A percentile compares a stretch with the other conserved stretches of the same genome.
Conservation (phyloP, 2,888 invertebrate species). For the Parasteatoda lunata region DNA sequence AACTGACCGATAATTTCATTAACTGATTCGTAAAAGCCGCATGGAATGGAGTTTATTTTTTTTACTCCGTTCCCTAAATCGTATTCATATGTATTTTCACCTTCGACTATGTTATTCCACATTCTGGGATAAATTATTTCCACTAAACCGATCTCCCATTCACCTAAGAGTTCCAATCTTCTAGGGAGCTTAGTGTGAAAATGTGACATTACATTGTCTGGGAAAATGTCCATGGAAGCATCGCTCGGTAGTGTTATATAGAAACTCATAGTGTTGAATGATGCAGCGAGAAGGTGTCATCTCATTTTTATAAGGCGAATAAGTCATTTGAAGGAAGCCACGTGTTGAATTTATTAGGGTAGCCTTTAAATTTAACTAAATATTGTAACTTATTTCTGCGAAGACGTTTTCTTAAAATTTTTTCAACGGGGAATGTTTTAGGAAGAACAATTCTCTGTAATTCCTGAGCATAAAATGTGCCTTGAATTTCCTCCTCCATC, state of each 20-base stretch:
- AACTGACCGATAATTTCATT: neutral
- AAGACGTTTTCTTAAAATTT: neutral
- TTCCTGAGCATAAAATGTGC: neutral
- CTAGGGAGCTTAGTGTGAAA: too few relatives aligned
- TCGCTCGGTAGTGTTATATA: neutral
- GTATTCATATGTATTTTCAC: too few relatives aligned
- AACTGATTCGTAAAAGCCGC: neutral
- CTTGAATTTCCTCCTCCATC: neutral
- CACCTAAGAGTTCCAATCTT: too few relatives aligned
- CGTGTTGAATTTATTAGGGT: neutral
- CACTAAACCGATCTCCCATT: too few relatives aligned
- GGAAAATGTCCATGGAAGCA: neutral
- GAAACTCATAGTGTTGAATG: neutral
- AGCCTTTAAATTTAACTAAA: neutral
- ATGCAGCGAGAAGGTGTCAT: neutral
- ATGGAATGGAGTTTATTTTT: too few relatives aligned
- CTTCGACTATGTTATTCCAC: too few relatives aligned
- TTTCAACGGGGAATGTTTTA: neutral
- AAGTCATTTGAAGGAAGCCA: neutral
- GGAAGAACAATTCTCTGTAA: neutral
- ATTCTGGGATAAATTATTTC: too few relatives aligned
- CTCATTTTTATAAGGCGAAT: neutral
- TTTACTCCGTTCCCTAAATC: too few relatives aligned
- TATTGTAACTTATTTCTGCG: neutral
- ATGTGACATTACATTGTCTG: neutral